Conservation (phyloP, 1,140 invertebrate species). For the Oreohelix idahoensis region DNA sequence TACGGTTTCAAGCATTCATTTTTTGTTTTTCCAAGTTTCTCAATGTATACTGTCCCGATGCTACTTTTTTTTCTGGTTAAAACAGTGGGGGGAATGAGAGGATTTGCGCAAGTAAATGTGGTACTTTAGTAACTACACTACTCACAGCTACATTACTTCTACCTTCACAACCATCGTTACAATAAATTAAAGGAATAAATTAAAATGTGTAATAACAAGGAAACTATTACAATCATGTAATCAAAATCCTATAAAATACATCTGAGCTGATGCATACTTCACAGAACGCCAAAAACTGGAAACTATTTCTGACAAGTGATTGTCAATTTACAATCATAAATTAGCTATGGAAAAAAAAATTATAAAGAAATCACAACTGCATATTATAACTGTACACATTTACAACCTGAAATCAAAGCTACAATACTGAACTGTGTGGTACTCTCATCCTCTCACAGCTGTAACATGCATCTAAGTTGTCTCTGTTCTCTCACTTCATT, state of each 20-base stretch:
- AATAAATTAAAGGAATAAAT: slow-evolving; percentile 2
- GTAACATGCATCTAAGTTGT: too few relatives aligned
- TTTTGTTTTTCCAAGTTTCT: too few relatives aligned
- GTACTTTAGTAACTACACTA: too few relatives aligned
- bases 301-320: neutral
- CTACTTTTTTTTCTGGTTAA: too few relatives aligned
- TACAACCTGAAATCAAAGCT: neutral
- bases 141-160: neutral
- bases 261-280: neutral
- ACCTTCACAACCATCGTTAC: neutral
- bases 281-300: neutral
- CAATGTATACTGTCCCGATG: too few relatives aligned
- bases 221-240: neutral
- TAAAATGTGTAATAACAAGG: neutral
- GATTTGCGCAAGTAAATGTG: too few relatives aligned
- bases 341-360: too few relatives aligned
- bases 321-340: neutral
- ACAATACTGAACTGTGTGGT: too few relatives aligned
- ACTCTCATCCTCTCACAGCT: too few relatives aligned
- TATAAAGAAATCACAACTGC: neutral
- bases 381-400: neutral
- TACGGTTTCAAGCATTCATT: too few relatives aligned
- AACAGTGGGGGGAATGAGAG: too few relatives aligned
- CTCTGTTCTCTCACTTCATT: too few relatives aligned
- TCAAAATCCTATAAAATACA: neutral